Base-by-base conservation (phyloP, 2,888 invertebrate genomes). In the Pandemis corylana region DNA sequence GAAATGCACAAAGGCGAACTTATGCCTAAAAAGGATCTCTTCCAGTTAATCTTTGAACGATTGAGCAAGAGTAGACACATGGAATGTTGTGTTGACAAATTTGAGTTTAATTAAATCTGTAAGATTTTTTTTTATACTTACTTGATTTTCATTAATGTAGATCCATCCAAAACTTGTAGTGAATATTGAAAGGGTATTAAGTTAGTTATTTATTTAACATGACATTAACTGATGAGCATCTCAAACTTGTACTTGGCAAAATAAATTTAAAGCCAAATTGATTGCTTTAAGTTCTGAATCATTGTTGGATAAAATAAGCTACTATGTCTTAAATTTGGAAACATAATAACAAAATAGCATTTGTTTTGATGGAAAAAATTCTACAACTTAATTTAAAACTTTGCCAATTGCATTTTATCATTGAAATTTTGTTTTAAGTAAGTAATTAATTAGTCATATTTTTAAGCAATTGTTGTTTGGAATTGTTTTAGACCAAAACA, bases 401-500 rank as follows among this genome's bases (percentile, higher is more conserved):
- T 53, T 53, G 20, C 20, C 56, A 51, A 51, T 51, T 51, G 51
- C 51, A 56, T 56, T 56, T 56, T 20, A 7, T 20, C 56, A 20
- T 15, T 56, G 7, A 56, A 7, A 5, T 63, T 63, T 15, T 12
- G 2, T 15, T 63, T 42, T 49, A 56, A 63, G 42, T 56, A 61
- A 64, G 20, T 46, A 64, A 64, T 28, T 59, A 28, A 12, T 20
- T 9, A 10, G 0, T 28, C 10, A 9, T 12, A 20, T 56, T 13
- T 9, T 44, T 44, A 7, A 49, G 0, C 49, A 49, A 49, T 6
- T 13, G 12, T 56, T 56, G 28, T 59, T 59, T 9, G n/a, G 5
- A n/a, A 28, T 44, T 15, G 5, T 44, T 63, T 42, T 20, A 46
- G 46, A 46, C 46, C 64, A 46, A 64, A 64, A 64, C 46, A 41